A percentile compares a stretch with the other conserved stretches of the same genome.
These are phyloP conservation scores for Smutsia gigantea DNA, from an alignment of 2,797 vertebrate species.

Conservation along the genomic window DNA sequence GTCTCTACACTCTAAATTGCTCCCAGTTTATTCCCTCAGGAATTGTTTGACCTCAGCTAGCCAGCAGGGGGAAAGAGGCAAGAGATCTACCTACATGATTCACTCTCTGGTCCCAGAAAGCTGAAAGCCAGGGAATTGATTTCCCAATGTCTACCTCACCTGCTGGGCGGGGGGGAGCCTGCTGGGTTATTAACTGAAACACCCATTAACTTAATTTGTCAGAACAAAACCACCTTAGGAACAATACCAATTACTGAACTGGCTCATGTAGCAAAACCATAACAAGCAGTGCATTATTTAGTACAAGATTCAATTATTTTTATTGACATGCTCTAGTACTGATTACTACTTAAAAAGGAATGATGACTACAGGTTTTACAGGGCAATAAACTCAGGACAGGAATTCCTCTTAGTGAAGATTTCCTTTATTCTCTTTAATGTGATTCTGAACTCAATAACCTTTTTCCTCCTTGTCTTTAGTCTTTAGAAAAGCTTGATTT, in stretches of 20 bases:
- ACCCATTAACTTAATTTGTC: conserved; percentile 79
- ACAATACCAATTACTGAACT: conserved; percentile 74
- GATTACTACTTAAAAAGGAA: conserved; percentile 73
- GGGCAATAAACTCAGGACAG: conserved; percentile 58
- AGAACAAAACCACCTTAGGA: conserved; percentile 78
- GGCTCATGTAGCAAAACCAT: conserved; percentile 74
- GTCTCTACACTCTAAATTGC: not conserved
- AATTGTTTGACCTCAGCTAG: conserved; percentile 29
- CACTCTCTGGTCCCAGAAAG: conserved; percentile 60
- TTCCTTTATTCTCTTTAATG: conserved; percentile 69
- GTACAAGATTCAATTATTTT: conserved; percentile 78
- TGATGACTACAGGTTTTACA: conserved; percentile 69
- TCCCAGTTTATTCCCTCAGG: not conserved
- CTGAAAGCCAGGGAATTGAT: conserved; percentile 68
- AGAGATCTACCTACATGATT: conserved; percentile 67
- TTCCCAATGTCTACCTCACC: conserved; percentile 70
- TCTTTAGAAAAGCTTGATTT: conserved; percentile 49
- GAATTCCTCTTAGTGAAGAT: conserved; percentile 67
- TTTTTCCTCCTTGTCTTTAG: conserved; percentile 18
- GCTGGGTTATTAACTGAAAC: conserved; percentile 74
- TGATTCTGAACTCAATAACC: conserved; percentile 62
- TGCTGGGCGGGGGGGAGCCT: conserved; percentile 56
- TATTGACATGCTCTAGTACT: conserved; percentile 63
- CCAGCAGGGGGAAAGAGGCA: conserved; percentile 40
- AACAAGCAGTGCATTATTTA: conserved; percentile 78